A percentile compares a stretch with the other conserved stretches of the same genome.
Conservation (phyloP, 2,888 invertebrate species). For the Drosophila anceps region DNA sequence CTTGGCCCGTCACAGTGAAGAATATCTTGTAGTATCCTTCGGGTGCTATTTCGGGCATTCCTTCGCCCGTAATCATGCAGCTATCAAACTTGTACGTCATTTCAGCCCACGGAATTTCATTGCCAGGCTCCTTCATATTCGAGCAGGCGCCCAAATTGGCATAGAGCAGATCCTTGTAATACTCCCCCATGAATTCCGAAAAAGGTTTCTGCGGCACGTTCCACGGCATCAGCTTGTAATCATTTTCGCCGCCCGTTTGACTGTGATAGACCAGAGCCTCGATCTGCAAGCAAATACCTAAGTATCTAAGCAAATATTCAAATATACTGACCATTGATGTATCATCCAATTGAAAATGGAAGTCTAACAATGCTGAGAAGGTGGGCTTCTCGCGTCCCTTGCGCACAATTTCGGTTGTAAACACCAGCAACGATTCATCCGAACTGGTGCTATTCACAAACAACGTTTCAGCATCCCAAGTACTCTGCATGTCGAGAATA, state of each 20-base stretch:
- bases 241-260: conserved; percentile 2
- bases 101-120: not conserved
- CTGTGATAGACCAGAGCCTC: not conserved
- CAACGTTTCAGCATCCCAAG: not conserved
- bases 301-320: not conserved
- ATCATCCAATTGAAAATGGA: not conserved
- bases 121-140: not conserved
- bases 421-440: not conserved
- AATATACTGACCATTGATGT: not conserved
- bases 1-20: not conserved
- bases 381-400: conserved; percentile 1
- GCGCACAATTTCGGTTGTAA: not conserved
- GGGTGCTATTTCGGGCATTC: conserved; percentile 2
- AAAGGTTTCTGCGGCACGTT: not conserved
- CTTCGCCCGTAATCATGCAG: not conserved
- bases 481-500: not conserved
- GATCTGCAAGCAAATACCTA: not conserved
- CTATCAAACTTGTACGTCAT: not conserved
- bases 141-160: not conserved
- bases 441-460: conserved; percentile 1
- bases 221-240: not conserved
- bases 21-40: conserved; percentile 8
- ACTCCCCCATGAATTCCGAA: not conserved
- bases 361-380: not conserved
- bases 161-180: not conserved